A percentile compares a stretch with the other conserved stretches of the same genome.
These are phyloP conservation scores for Periplaneta americana DNA, from an alignment of 1,140 invertebrate genomes.

Conservation along the genomic window DNA sequence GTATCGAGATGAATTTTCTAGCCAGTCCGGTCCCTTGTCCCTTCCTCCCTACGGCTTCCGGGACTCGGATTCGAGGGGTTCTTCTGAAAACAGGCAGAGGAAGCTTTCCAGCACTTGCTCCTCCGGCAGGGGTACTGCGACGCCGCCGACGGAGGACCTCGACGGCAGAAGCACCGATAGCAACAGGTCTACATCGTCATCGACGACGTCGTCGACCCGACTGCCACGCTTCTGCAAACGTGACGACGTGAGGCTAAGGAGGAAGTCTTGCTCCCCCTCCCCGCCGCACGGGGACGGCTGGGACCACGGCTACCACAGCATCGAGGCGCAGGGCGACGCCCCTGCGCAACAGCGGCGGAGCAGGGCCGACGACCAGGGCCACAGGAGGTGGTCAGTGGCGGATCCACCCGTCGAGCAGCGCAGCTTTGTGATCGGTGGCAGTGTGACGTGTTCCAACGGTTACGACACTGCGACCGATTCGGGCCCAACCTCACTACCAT, in stretches of 20 bases:
- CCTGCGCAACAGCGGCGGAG: background rate
- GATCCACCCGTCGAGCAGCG: constrained; percentile 4
- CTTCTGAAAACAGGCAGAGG: constrained; percentile 1
- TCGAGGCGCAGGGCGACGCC: constrained; percentile 20
- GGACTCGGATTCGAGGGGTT: too few relatives aligned
- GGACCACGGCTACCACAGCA: constrained; percentile 28
- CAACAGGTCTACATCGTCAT: constrained; percentile 17
- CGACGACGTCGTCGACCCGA: background rate
- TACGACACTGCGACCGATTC: background rate
- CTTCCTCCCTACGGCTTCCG: constrained; percentile 29
- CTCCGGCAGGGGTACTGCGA: constrained; percentile 21
- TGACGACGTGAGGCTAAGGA: too few relatives aligned
- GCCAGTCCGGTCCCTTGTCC: constrained; percentile 24
- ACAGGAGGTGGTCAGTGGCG: constrained; percentile 28
- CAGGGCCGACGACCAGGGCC: constrained; percentile 7
- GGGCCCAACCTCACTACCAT: constrained; percentile 2
- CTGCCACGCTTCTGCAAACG: too few relatives aligned
- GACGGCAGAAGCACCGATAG: constrained; percentile 23
- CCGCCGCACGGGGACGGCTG: constrained; percentile 24
- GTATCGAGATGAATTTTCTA: background rate
- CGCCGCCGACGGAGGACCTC: constrained; percentile 22
- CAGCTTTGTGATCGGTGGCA: constrained; percentile 6
- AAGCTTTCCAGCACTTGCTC: constrained; percentile 22
- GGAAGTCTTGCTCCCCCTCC: constrained; percentile 6
- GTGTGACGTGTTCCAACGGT: background rate